These are phyloP conservation scores for Idaea straminata DNA, from an alignment of 2,888 invertebrate species.

Conservation along the genomic window DNA sequence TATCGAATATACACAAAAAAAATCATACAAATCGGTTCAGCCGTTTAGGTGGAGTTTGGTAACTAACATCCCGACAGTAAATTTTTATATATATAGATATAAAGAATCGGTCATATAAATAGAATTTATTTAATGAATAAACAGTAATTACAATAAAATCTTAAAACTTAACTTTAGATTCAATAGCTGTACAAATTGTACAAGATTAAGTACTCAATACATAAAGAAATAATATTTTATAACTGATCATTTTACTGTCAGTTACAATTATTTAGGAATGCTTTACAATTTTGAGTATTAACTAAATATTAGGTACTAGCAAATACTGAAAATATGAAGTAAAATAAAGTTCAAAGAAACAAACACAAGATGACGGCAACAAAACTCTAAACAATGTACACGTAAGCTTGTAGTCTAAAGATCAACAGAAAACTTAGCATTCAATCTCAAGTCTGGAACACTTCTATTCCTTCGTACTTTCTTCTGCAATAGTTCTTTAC, in stretches of 20 bases:
- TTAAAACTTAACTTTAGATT: slow-evolving; percentile 62
- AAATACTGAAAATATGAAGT: slow-evolving; percentile 9
- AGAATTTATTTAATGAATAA: slow-evolving; percentile 53
- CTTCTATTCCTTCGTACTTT: slow-evolving; percentile 65
- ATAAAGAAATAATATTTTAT: slow-evolving; percentile 28
- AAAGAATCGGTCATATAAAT: slow-evolving; percentile 18
- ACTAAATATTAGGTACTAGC: slow-evolving; percentile 29
- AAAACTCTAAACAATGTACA: background rate
- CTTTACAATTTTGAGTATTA: slow-evolving; percentile 20
- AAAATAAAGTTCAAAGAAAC: background rate
- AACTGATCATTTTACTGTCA: slow-evolving; percentile 13
- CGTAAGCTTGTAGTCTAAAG: slow-evolving; percentile 34
- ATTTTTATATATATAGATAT: background rate
- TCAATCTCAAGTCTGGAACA: slow-evolving; percentile 70
- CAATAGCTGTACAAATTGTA: slow-evolving; percentile 74
- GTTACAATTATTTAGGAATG: background rate
- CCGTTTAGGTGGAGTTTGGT: no score
- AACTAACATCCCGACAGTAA: no score
- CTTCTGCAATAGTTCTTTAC: slow-evolving; percentile 36
- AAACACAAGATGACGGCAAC: background rate
- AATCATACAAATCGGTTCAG: no score
- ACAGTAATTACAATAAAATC: slow-evolving; percentile 60
- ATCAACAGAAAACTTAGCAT: slow-evolving; percentile 61
- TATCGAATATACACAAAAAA: no score
- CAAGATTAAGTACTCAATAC: slow-evolving; percentile 36